phyloP scores from a whole-genome alignment of 2,888 invertebrate species.

The Agrochola lychnidis region DNA sequence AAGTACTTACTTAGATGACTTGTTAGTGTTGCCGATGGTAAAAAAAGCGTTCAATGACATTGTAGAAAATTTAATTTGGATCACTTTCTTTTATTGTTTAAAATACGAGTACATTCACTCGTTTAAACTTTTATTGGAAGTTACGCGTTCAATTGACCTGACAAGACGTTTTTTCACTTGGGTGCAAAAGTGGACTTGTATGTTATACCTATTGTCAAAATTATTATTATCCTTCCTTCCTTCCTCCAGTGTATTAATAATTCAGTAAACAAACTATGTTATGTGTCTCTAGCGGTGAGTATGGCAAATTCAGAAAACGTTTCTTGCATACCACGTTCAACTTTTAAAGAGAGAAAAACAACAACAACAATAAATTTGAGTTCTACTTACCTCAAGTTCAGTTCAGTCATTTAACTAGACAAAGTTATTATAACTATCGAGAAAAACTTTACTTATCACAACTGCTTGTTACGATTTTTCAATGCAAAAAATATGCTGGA shows the following conservation, averaged over 20 bases:
- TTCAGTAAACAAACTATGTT: conserved; percentile 40
- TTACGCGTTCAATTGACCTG: neutral
- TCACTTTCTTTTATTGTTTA: conserved; percentile 21
- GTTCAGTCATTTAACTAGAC: conserved; percentile 19
- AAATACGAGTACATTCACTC: conserved; percentile 8
- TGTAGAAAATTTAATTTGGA: conserved; percentile 27
- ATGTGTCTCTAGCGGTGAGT: conserved; percentile 5
- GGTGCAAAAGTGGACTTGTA: neutral
- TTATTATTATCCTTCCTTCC: neutral
- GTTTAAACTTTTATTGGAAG: conserved; percentile 8
- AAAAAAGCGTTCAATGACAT: conserved; percentile 19
- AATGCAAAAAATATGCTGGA: conserved; percentile 1
- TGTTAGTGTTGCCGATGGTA: conserved; percentile 5
- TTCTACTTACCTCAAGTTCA: neutral
- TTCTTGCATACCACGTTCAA: conserved; percentile 23
- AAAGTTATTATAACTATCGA: conserved; percentile 16
- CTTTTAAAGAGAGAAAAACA: conserved; percentile 21
- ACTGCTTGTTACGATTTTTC: conserved; percentile 23
- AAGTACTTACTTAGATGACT: neutral
- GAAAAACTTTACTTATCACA: neutral
- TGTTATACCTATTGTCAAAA: no score
- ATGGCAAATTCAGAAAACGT: conserved; percentile 21
- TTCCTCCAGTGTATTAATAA: conserved; percentile 21
- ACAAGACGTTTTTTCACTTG: neutral
- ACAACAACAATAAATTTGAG: conserved; percentile 7